These are phyloP conservation scores for Dasyprocta punctata DNA, from an alignment of 2,113 vertebrate genomes.

Conservation along the genomic window DNA sequence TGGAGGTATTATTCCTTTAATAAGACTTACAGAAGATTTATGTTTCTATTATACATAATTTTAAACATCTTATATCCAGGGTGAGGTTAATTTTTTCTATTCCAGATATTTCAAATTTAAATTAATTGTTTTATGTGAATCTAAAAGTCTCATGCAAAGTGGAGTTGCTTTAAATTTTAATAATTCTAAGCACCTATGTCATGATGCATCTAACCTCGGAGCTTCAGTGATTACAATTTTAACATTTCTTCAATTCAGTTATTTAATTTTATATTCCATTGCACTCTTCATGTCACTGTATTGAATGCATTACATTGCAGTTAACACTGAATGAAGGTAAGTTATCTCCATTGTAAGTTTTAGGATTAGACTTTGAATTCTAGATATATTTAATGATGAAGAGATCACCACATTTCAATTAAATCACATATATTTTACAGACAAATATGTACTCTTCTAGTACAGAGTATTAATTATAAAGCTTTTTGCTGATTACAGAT, in stretches of 20 bases:
- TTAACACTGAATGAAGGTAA: slow-evolving; percentile 41
- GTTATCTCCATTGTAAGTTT: slow-evolving; percentile 8
- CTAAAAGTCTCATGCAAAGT: slow-evolving; percentile 73
- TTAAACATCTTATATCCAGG: slow-evolving; percentile 81
- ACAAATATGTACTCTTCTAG: slow-evolving; percentile 8
- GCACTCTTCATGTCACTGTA: slow-evolving; percentile 69
- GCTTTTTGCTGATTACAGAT: not conserved
- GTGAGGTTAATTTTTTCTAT: slow-evolving; percentile 78
- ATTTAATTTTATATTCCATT: slow-evolving; percentile 60
- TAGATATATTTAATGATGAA: slow-evolving; percentile 42
- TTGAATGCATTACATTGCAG: not conserved
- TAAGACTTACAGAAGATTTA: slow-evolving; percentile 85
- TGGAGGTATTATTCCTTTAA: slow-evolving; percentile 85
- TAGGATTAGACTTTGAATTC: slow-evolving; percentile 54
- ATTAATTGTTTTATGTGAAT: slow-evolving; percentile 67
- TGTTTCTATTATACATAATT: slow-evolving; percentile 85
- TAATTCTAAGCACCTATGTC: slow-evolving; percentile 47
- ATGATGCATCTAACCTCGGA: slow-evolving; percentile 35
- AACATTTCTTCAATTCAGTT: slow-evolving; percentile 71
- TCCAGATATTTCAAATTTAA: slow-evolving; percentile 73
- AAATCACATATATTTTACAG: slow-evolving; percentile 71
- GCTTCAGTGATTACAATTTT: slow-evolving; percentile 66
- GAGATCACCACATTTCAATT: slow-evolving; percentile 50
- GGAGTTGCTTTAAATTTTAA: slow-evolving; percentile 77
- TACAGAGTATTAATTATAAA: slow-evolving; percentile 40